Evolutionary conservation across 2,113 vertebrate species (phyloP), one percentile per base, ranked within the genome.

Genomic region (Planiliza haematocheilus): DNA sequence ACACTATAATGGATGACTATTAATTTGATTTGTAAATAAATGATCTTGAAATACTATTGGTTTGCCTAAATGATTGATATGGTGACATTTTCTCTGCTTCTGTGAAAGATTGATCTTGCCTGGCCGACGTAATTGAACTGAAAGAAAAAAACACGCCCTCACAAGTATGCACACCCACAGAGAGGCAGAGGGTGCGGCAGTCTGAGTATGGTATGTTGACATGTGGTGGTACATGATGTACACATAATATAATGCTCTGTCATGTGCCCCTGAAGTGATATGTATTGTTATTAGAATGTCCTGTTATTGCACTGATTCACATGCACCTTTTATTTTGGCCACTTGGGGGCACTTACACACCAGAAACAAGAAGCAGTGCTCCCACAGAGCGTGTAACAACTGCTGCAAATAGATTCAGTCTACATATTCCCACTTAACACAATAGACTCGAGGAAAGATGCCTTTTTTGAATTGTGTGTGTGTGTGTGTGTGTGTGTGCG

Each of bases 21-120:
- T 75, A 48, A 74, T 85, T 67, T 85, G 65, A 79, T 82, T 74
- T 74, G 73, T 74, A 74, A 85, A 83, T 78, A 60, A 78, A 81
- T 76, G 37, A 73, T 59, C 75, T 43, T 55, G 59, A 79, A 73
- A 83, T 61, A 52, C 55, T 63, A 70, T 73, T 70, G 74, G 37
- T 48, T 50, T 69, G 65, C 12, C 45, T 36, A 53, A 67, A 65
- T 78, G 80, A 88, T 76, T 75, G 70, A 85, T 78, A 36, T 24
- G 8, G 21, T 59, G 67, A 83, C 78, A 61, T 34, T 64, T 67
- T 74, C 21, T n/a, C 13, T 10, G 62, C 39, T 69, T 61, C 64
- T 41, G 36, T 53, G 70, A 81, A 69, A 81, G 70, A 88, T 76
- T 81, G 70, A 81, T 83, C 70, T 74, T 1, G 7, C 58, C 62